These are phyloP conservation scores for Stomorhina lunata DNA, from an alignment of 2,888 invertebrate species.

Conservation along the genomic window DNA sequence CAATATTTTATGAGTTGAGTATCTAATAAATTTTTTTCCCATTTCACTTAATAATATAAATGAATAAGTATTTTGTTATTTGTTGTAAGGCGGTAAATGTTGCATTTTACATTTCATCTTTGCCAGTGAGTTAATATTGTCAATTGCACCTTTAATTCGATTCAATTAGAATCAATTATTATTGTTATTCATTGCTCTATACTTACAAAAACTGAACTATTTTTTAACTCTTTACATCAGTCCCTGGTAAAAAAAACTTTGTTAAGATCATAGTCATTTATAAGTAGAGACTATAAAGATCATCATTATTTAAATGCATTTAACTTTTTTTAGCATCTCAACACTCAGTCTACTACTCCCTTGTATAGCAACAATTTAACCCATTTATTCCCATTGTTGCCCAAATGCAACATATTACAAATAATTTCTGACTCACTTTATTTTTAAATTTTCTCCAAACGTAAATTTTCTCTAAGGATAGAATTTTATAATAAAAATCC, in stretches of 20 bases:
- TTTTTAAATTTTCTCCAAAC: too few relatives aligned
- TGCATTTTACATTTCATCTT: conserved; percentile 40
- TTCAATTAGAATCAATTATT: conserved; percentile 80
- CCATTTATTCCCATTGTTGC: too few relatives aligned
- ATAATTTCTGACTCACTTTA: too few relatives aligned
- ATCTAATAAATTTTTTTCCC: background rate
- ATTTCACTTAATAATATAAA: conserved; percentile 32
- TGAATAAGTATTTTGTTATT: too few relatives aligned
- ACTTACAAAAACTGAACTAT: background rate
- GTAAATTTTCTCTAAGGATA: too few relatives aligned
- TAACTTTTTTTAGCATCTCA: too few relatives aligned
- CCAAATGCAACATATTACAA: too few relatives aligned
- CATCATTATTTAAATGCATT: conserved; percentile 8
- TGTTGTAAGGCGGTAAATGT: conserved; percentile 36
- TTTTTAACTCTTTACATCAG: background rate
- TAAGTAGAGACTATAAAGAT: too few relatives aligned
- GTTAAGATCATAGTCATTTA: conserved; percentile 32
- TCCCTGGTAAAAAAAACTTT: background rate
- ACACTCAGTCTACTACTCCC: too few relatives aligned
- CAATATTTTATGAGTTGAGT: too few relatives aligned
- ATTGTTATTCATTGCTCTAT: conserved; percentile 67
- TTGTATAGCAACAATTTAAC: too few relatives aligned
- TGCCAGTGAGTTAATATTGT: conserved; percentile 74
- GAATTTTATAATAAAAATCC: too few relatives aligned
- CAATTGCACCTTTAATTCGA: conserved; percentile 80